phyloP scores from a whole-genome alignment of 2,888 invertebrate genomes.

The Netelia melanura region DNA sequence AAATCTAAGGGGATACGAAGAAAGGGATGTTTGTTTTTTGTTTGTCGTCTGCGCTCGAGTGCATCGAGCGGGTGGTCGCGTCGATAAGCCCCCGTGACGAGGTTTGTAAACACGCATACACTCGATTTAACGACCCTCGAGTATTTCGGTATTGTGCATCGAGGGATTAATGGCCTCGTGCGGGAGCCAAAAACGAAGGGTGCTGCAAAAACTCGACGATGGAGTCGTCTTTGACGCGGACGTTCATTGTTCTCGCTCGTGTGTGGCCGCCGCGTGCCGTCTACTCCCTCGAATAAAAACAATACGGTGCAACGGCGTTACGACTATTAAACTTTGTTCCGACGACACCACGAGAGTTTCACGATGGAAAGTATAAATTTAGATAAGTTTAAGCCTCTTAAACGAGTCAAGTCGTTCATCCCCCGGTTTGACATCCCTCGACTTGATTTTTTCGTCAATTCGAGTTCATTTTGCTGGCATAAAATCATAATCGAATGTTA shows the following conservation, averaged over 20 bases:
- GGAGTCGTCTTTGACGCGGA: slow-evolving; percentile 59
- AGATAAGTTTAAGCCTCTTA: no score
- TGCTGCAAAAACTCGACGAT: slow-evolving; percentile 58
- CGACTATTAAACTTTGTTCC: background rate
- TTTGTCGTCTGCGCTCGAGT: background rate
- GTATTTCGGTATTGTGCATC: slow-evolving; percentile 51
- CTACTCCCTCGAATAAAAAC: slow-evolving; percentile 55
- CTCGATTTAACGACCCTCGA: slow-evolving; percentile 20
- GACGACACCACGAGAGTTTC: slow-evolving; percentile 9
- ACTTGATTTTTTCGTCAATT: no score
- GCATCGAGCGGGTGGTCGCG: background rate
- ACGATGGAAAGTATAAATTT: no score
- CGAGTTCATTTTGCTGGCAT: no score
- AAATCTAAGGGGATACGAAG: background rate
- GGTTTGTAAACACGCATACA: slow-evolving; percentile 57
- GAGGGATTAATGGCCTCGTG: slow-evolving; percentile 65
- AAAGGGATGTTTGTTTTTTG: background rate
- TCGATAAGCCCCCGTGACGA: slow-evolving; percentile 18
- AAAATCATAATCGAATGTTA: no score
- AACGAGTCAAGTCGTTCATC: no score
- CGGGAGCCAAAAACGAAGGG: slow-evolving; percentile 48
- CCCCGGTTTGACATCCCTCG: no score
- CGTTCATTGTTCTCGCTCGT: slow-evolving; percentile 64
- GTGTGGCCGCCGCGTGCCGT: slow-evolving; percentile 63
- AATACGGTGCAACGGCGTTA: slow-evolving; percentile 60